Conservation (phyloP, 2,888 invertebrate species). For the Frankliniella intonsa region DNA sequence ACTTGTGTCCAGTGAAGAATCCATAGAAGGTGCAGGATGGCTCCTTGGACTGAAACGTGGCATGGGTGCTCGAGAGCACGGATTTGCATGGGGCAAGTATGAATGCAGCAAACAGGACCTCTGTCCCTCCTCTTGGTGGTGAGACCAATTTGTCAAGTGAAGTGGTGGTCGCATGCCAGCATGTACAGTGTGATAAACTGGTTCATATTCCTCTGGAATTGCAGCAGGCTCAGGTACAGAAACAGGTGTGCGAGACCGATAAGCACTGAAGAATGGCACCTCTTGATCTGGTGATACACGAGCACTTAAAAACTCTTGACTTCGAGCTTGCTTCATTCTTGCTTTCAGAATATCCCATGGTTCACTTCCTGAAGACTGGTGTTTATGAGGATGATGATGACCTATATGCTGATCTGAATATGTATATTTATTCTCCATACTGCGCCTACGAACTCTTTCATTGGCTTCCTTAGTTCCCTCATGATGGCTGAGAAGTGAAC, state of each 20-base stretch:
- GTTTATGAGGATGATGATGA: background rate
- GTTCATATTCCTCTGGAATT: background rate
- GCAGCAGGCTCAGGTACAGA: background rate
- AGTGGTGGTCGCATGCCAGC: constrained; percentile 40
- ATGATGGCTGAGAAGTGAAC: background rate
- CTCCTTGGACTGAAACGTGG: constrained; percentile 9
- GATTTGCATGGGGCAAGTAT: background rate
- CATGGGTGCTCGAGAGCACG: background rate
- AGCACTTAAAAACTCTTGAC: background rate
- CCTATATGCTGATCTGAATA: background rate
- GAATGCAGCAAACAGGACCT: background rate
- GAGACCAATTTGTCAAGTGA: constrained; percentile 35
- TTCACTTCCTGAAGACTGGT: background rate
- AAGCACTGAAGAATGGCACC: background rate
- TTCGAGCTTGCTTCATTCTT: background rate
- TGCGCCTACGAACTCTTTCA: background rate
- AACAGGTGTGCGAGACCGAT: background rate
- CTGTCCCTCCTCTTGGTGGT: background rate
- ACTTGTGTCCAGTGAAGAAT: background rate
- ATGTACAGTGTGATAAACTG: constrained; percentile 47
- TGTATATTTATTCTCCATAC: background rate
- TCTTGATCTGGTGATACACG: background rate
- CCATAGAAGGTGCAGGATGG: background rate
- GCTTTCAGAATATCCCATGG: constrained; percentile 2
- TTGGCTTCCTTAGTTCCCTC: background rate